Evolutionary conservation across 1,140 invertebrate species (phyloP), one percentile per base, ranked within the genome.

Genomic region (Sinella curviseta): DNA sequence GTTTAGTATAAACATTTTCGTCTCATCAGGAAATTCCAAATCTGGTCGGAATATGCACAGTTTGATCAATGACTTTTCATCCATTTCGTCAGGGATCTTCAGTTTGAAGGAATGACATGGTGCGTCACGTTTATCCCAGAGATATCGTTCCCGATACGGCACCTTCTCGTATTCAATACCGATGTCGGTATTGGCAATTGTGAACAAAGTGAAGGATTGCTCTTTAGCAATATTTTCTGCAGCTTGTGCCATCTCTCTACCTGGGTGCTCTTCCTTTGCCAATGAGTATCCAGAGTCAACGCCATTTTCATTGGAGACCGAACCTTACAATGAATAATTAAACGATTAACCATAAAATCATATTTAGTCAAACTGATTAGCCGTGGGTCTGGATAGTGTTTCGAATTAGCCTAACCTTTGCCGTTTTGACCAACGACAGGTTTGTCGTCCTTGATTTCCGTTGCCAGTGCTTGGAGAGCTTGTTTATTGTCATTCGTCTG

Each of bases 101-200:
- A 83, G 28, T 4, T 60, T 76, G 39, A 81, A 83, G 16, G 74
- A 28, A 33, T 57, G 67, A 48, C 82, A 83, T 0, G 78, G 78
- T 20, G 78, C 80, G 16, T 57, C 30, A 4, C n/a, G n/a, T 33
- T 3, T 78, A 2, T 55, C 31, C 79, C 80, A 80, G 36, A 57
- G 74, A 28, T 75, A 83, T 33, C 78, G 77, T 67, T 83, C 82
- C 33, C 82, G 34, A n/a, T 74, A 83, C 4, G 80, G 80, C 55
- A 83, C 60, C 20, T 31, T 16, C 16, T 30, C 12, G 24, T 70
- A 70, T 31, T 70, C 65, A 31, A 33, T 30, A 20, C 82, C 82
- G 0, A 76, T 67, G 34, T 83, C 65, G 1, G 82, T 78, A 73
- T 78, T 83, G 0, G 78, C 78, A 8, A 83, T 26, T 14, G 80